Base-by-base conservation (phyloP, 2,797 vertebrate genomes). In the Alosa sapidissima region DNA sequence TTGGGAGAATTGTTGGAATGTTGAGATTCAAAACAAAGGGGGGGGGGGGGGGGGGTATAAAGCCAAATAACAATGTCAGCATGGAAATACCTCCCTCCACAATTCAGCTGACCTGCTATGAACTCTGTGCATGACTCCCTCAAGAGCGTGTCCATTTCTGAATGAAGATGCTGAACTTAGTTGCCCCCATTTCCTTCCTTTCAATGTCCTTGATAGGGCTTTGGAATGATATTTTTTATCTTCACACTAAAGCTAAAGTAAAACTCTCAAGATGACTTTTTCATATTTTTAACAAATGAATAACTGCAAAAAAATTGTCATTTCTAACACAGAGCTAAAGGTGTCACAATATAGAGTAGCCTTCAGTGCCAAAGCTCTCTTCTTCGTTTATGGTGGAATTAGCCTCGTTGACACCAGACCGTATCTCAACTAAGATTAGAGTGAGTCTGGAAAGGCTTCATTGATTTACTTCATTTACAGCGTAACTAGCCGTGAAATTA, bases 191-290 rank as follows among this genome's bases (percentile, higher is more conserved):
- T 28, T 28, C 28, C 19, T 13, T 54, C 11, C 52, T 54, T 16
- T 16, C 36, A 72, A 36, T 36, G 65, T 33, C 65, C 45, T 72
- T 81, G 84, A 85, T 88, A 88, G 81, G 48, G 16, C 75, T 87
- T 87, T 87, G 68, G 65, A 88, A 88, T 82, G 84, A 84, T 7
- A 54, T 88, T 82, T 87, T 86, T 85, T 28, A 86, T 85, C 81
- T 86, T 82, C 81, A 86, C 87, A 85, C 68, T 88, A 65, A 88
- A 81, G 81, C 81, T 62, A 84, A 83, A 81, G 83, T 82, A 83
- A 83, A 87, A 84, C 84, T 72, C 81, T 84, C 78, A 81, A 83
- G 86, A 88, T 58, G 81, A 83, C 84, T 86, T 86, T 88, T 78
- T 81, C 86, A 36, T 72, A 14, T 41, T 41, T 36, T 72, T 72